phyloP scores from a whole-genome alignment of 2,797 vertebrate species.

The Falco biarmicus region DNA sequence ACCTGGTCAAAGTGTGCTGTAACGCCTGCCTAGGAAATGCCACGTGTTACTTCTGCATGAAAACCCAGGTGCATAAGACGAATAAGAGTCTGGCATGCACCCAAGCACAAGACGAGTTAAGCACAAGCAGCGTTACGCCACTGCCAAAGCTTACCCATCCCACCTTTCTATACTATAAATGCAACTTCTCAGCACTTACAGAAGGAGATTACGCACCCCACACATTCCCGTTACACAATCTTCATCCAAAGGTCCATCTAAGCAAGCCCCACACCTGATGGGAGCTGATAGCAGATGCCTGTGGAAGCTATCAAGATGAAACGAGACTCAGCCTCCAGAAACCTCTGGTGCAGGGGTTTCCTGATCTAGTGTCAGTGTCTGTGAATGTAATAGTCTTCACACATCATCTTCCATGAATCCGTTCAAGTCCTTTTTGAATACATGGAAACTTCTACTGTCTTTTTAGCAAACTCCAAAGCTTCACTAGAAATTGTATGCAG shows the following conservation, averaged over 20 bases:
- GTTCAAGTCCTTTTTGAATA: not conserved
- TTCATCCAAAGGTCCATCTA: not conserved
- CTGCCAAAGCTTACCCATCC: not conserved
- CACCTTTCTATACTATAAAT: not conserved
- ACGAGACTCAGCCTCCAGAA: not conserved
- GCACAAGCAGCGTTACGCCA: not conserved
- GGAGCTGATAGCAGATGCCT: not conserved
- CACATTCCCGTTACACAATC: not conserved
- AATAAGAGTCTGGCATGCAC: not conserved
- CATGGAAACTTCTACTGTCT: not conserved
- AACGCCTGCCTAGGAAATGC: rapidly evolving
- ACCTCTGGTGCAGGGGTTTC: not conserved
- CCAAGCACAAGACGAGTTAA: not conserved
- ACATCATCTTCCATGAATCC: not conserved
- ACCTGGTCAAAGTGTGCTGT: not conserved
- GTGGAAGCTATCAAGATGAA: not conserved
- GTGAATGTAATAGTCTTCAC: not conserved
- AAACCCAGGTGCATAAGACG: not conserved
- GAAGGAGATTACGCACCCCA: not conserved
- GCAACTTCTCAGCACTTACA: not conserved
- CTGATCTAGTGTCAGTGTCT: not conserved
- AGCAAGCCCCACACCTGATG: not conserved
- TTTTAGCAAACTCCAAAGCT: not conserved
- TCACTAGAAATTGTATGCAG: not conserved
- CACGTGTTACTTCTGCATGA: not conserved